Percentiles rank a stretch among this genome's conserved stretches.
Conservation (phyloP, 2,113 vertebrate species). For the Reinhardtius hippoglossoides region DNA sequence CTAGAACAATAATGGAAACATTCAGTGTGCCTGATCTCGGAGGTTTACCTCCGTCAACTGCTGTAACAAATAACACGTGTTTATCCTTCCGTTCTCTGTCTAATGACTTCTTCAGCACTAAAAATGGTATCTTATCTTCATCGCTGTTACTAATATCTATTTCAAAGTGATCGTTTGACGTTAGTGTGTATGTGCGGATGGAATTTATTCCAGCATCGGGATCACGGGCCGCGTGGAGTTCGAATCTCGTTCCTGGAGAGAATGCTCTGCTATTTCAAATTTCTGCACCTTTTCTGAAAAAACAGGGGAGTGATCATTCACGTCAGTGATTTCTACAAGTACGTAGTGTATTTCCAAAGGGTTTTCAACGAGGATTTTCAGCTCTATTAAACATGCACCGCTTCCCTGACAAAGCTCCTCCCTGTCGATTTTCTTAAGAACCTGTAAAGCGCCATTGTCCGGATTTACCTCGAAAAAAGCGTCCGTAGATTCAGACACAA, state of each 20-base stretch:
- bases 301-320: conserved; percentile 80
- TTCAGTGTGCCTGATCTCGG: conserved; percentile 58
- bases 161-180: conserved; percentile 72
- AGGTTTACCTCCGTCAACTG: conserved; percentile 79
- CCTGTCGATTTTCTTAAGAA: conserved; percentile 76
- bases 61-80: conserved; percentile 63
- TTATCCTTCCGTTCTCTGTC: conserved; percentile 71
- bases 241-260: conserved; percentile 75
- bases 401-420: conserved; percentile 75
- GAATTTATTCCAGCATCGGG: conserved; percentile 81
- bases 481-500: conserved; percentile 71
- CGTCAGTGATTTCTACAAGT: conserved; percentile 74
- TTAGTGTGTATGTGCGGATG: conserved; percentile 77
- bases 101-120: conserved; percentile 73
- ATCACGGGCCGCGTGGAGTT: conserved; percentile 82
- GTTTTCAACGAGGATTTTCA: conserved; percentile 79
- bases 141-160: conserved; percentile 60
- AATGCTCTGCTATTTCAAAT: conserved; percentile 75
- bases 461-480: conserved; percentile 72
- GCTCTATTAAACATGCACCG: conserved; percentile 66
- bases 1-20: conserved; percentile 74
- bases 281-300: conserved; percentile 75
- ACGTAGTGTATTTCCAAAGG: conserved; percentile 80
- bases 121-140: conserved; percentile 68
- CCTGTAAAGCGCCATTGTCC: conserved; percentile 71